Evolutionary conservation across 2,113 vertebrate species (phyloP), one percentile per base, ranked within the genome.

Genomic region (Climacteris rufus): DNA sequence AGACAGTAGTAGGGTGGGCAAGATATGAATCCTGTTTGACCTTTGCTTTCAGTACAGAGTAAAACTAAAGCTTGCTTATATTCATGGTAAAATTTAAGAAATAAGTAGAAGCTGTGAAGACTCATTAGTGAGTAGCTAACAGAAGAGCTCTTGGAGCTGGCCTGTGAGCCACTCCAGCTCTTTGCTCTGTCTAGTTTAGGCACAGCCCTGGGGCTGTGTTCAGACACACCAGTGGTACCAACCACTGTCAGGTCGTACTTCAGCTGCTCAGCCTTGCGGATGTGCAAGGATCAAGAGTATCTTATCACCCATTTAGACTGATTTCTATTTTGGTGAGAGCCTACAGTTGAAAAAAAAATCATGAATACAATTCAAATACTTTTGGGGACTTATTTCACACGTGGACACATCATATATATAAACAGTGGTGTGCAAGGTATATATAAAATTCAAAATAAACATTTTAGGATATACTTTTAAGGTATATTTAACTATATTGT

Each of bases 241-340:
- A 1, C 15, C 1, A 0, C 22, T 9, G 1, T 39, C 33, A 59
- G 21, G 68, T 63, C 0, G 0, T 75, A 64, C 6, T 45, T 30
- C 30, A 80, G 68, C 60, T 89, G 24, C 44, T 2, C 4, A 44
- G n/a, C 42, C 49, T 64, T 13, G 10, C 56, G 79, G 15, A 2
- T 70, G 37, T 24, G 42, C 3, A 9, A 78, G n/a, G 30, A 53
- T 57, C 22, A 23, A 20, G 65, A 49, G 21, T 25, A 52, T 16
- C 59, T 92, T 15, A 16, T 71, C 22, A 44, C 13, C 18, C 13
- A 1, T 23, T 83, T 40, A 33, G 22, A 9, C 10, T 47, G 28
- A 2, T 52, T 83, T 92, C 53, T 76, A 11, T 53, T 80, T 83
- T 45, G 13, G 37, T 27, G 30, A 77, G 9, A 18, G 37, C 17